Conservation (phyloP, 37 sponge, comb jelly and placozoan genomes). For the Aplysina aerophoba region DNA sequence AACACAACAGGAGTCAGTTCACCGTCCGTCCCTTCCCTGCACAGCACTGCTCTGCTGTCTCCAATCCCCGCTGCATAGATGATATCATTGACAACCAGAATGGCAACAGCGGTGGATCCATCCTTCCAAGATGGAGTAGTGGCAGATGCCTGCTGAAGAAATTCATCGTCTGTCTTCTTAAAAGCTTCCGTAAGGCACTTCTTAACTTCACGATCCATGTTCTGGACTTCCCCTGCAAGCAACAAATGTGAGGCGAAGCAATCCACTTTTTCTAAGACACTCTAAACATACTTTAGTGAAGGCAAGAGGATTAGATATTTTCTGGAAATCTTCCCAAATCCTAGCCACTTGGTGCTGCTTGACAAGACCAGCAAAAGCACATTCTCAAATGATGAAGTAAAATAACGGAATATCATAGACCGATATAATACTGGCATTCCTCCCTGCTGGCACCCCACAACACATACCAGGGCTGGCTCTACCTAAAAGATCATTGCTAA, state of each 20-base stretch:
- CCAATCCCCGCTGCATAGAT: conserved; percentile 84
- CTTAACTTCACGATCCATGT: conserved; percentile 73
- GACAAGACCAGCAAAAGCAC: no score
- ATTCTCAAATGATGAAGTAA: no score
- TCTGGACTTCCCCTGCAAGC: conserved; percentile 64
- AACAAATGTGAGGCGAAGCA: neutral
- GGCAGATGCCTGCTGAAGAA: conserved; percentile 70
- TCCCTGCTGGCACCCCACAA: no score
- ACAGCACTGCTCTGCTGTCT: conserved; percentile 83
- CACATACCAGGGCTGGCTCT: no score
- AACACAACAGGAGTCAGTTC: conserved; percentile 43
- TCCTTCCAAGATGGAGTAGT: conserved; percentile 84
- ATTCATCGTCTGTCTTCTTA: conserved; percentile 81
- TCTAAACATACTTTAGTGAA: no score
- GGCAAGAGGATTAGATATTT: no score
- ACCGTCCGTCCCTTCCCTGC: conserved; percentile 31
- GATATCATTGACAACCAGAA: conserved; percentile 70
- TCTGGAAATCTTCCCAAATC: no score
- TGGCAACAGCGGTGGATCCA: conserved; percentile 74
- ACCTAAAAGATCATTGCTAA: no score
- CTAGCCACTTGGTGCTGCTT: no score
- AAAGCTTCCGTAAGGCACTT: conserved; percentile 80
- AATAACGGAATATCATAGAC: no score
- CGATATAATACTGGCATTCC: no score
- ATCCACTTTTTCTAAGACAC: no score